Evolutionary conservation across 2,888 invertebrate genomes (phyloP), one percentile per base, ranked within the genome.

Genomic region (Minunthozetes semirufus): DNA sequence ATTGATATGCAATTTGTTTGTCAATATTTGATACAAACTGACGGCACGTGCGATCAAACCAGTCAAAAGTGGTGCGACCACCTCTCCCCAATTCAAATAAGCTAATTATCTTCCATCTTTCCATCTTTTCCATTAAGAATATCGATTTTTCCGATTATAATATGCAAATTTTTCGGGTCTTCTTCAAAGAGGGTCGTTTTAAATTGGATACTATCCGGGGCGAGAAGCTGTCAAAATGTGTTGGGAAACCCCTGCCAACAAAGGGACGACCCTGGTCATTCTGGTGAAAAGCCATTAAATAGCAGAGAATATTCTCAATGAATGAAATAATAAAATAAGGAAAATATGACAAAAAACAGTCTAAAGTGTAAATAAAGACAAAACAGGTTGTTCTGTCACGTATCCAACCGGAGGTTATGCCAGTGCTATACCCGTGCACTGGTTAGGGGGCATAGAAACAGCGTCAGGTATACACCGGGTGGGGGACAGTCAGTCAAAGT

Each of bases 371-470:
- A 68, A 68, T 68, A 68, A 68, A 68, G 68, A 68, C 68, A 68
- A 68, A 68, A 68, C 68, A 42, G 42, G 68, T 68, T 68, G 68
- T 68, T 68, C 42, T 68, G 68, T 68, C 68, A 68, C 68, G 68
- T 68, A 68, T 42, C n/a, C 15, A 68, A 68, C 68, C 68, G 68
- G 68, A 68, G 68, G 42, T 68, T 29, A 38, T 29, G 33, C 42
- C 46, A 15, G 68, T 68, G 68, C 68, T 42, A 22, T 68, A 68
- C 68, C 68, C 42, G 42, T 68, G 68, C 5, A 68, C 19, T 46
- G 15, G 33, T 19, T 68, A 42, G n/a, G 68, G 68, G 9, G 56
- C 22, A 56, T 8, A 25, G 19, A 25, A 33, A 56, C 50, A 50
- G 50, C n/a, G n/a, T 50, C 50, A 50, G 50, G 50, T 19, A 50